Evolutionary conservation across 2,113 vertebrate genomes (phyloP), one percentile per base, ranked within the genome.

Genomic region (Rhinopomastus cyanomelas): DNA sequence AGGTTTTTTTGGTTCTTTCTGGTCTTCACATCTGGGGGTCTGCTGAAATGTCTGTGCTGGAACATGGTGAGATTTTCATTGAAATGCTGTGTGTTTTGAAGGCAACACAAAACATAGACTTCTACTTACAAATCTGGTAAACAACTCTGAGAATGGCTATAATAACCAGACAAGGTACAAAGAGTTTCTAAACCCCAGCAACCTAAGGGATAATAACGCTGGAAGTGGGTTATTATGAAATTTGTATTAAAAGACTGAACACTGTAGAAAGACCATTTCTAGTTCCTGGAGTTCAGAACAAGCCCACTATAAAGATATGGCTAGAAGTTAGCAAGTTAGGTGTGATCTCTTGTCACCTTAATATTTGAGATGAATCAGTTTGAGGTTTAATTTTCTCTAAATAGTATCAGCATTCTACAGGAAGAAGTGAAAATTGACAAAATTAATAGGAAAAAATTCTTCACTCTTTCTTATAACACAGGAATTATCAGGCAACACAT

Each of bases 211-310:
- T 89, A 91, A 49, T 71, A 85, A 89, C 23, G 65, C 62, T 85
- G 37, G 79, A 87, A 60, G 80, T 8, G 20, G 49, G 27, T 74
- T 92, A 60, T 46, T 27, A 44, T 75, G 19, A 48, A 83, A 91
- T 89, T 91, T 85, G 72, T 91, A 83, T 74, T 87, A 82, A 94
- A 74, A 91, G 34, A 53, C 83, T 92, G 60, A 87, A 48, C 53
- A 37, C 34, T 48, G 66, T 44, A 74, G 23, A 80, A 52, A 91
- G 26, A 66, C 9, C 10, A 39, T 75, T 80, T 56, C 52, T 77
- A 81, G 44, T 51, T 77, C 44, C 89, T 91, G 56, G 66, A 87
- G 74, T 92, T 81, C 57, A 77, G 76, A 87, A 55, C 48, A 87
- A 39, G 8, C 39, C 15, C 1, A 3, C 39, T 87, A 16, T 32